phyloP scores from a whole-genome alignment of 2,888 invertebrate genomes.

The Eupithecia subfuscata region DNA sequence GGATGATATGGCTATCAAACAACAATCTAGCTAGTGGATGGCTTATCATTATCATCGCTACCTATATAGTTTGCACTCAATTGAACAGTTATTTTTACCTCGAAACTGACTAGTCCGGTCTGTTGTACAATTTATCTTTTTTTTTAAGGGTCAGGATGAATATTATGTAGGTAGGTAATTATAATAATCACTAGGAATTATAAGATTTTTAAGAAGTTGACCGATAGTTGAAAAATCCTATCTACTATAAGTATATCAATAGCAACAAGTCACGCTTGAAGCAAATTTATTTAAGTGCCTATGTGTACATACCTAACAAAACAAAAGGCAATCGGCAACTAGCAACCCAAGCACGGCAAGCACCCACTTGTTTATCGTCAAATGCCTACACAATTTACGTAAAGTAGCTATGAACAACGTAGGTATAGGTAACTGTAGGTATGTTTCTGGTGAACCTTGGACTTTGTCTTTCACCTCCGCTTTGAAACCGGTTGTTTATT shows the following conservation, averaged over 20 bases:
- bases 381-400: not conserved
- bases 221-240: too few species aligned
- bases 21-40: not conserved
- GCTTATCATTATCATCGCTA: not conserved
- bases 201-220: not conserved
- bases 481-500: slow-evolving; percentile 23
- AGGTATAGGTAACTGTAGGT: not conserved
- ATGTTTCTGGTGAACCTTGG: slow-evolving; percentile 38
- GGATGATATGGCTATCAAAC: not conserved
- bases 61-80: not conserved
- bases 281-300: not conserved
- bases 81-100: not conserved
- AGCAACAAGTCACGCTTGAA: not conserved
- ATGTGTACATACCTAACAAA: not conserved
- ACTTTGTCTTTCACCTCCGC: slow-evolving; percentile 34
- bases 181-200: not conserved
- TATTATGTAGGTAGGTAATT: too few species aligned
- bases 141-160: not conserved
- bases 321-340: not conserved
- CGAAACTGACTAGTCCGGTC: not conserved
- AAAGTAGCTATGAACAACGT: not conserved
- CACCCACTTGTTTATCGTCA: not conserved
- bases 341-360: not conserved
- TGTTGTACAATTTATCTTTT: not conserved
- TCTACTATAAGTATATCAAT: not conserved